Base-by-base conservation (phyloP, 92 coral and sea anemone genomes). In the Heteractis magnifica region DNA sequence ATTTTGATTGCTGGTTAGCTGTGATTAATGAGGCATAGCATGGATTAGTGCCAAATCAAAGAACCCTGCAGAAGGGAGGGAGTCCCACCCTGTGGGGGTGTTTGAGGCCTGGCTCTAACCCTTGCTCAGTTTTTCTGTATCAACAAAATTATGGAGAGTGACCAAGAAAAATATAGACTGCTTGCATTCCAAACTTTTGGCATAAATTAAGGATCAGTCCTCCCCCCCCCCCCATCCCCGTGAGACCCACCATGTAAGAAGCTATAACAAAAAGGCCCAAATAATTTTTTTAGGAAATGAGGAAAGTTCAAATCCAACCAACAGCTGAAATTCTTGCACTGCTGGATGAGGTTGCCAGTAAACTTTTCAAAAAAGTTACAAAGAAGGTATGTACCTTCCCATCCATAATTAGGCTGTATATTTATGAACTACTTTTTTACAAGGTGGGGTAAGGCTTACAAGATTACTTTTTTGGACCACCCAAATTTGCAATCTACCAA, bases 241-340 rank as follows among this genome's bases (percentile, higher is more conserved):
- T 20, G 21, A 53, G 8, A 53, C 56, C 12, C 56, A 1, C 56
- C n/a, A n/a, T 26, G 1, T 26, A 26, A 1, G 34, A 26, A 26
- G 34, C 34, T 26, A 26, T 26, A 26, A 52, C 10, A 5, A 52
- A 15, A 18, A 62, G 6, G 20, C 6, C 23, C 74, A 70, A 19
- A 19, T 19, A 16, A 70, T 20, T 70, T 19, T 50, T 78, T 81
- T 53, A 92, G 96, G 83, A 86, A 73, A 92, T 90, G 96, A 86
- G 77, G 58, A 86, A 84, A 56, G 90, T 86, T 44, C 83, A 75
- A 4, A 75, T 92, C 6, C 48, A 79, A 72, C 96, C 96, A 6
- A 85, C 85, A 49, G 87, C 83, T 1, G 75, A 87, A 59, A 75
- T 92, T 34, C 83, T 90, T 59, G 41, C 56, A 4, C 48, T 80